Percentiles rank a stretch among this genome's conserved stretches.
These are phyloP conservation scores for Trachelipus rathkii DNA, from an alignment of 1,140 invertebrate species.

Conservation along the genomic window DNA sequence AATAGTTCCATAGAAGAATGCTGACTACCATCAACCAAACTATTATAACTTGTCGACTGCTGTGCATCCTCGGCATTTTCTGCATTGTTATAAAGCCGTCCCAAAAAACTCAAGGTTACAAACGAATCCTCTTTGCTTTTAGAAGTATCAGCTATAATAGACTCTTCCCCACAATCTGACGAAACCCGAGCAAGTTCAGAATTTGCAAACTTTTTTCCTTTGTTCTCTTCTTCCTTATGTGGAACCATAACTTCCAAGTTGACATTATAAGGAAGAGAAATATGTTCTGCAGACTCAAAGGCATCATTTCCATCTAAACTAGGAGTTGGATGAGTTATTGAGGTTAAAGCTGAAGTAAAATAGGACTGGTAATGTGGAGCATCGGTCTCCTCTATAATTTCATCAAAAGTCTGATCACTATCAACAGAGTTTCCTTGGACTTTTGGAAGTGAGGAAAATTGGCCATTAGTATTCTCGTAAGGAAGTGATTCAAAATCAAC, in stretches of 20 bases:
- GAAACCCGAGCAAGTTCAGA: neutral
- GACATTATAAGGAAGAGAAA: conserved; percentile 25
- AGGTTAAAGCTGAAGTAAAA: conserved; percentile 19
- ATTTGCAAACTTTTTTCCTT: neutral
- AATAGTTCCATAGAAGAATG: neutral
- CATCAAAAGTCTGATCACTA: conserved; percentile 21
- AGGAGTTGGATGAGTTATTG: conserved; percentile 10
- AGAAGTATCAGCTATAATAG: neutral
- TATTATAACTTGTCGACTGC: neutral
- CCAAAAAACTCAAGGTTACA: neutral
- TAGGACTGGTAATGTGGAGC: conserved; percentile 25
- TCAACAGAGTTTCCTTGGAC: neutral
- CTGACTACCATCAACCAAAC: too few relatives aligned
- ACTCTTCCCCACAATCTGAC: neutral
- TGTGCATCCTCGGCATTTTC: neutral
- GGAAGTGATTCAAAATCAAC: conserved; percentile 24
- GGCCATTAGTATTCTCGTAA: conserved; percentile 18
- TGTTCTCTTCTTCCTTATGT: neutral
- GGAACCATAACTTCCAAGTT: neutral
- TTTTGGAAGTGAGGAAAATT: conserved; percentile 12
- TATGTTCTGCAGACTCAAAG: neutral
- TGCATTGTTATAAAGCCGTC: neutral
- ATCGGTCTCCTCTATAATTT: neutral
- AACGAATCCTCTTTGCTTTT: neutral
- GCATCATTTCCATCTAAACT: conserved; percentile 17